Conservation (phyloP, 2,797 vertebrate species). For the Mareca penelope region DNA sequence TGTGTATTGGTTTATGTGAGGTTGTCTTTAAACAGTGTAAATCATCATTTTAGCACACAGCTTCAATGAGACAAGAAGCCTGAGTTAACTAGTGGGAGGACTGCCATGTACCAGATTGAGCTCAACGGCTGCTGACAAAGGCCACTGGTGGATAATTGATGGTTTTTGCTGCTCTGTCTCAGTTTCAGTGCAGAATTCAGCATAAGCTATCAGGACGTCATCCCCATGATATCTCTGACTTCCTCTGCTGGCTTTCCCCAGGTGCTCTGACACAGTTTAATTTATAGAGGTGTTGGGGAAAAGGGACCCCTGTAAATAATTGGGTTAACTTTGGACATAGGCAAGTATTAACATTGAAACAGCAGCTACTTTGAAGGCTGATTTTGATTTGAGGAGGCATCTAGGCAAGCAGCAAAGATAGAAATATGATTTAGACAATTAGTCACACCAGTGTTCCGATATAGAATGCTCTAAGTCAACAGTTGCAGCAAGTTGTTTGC, state of each 20-base stretch:
- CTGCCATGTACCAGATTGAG: neutral
- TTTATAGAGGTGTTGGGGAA: neutral
- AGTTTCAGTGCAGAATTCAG: neutral
- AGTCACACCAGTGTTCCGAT: neutral
- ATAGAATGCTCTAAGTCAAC: conserved; percentile 6
- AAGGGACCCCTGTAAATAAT: neutral
- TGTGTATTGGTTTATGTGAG: neutral
- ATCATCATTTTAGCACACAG: neutral
- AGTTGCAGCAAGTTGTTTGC: conserved; percentile 1
- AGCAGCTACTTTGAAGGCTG: neutral
- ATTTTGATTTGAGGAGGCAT: neutral
- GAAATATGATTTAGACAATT: neutral
- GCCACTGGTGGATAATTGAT: neutral
- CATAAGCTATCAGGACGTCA: neutral
- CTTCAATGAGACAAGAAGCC: neutral
- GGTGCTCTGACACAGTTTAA: neutral
- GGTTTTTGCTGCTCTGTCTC: neutral
- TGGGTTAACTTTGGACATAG: neutral
- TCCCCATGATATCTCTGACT: neutral
- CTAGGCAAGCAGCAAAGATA: neutral
- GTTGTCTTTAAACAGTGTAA: neutral
- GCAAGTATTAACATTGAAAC: neutral
- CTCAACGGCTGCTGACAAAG: neutral
- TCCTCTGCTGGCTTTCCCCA: neutral
- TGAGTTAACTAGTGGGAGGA: neutral